These are phyloP conservation scores for Adineta ricciae DNA, from an alignment of 2,888 invertebrate species.

Conservation along the genomic window DNA sequence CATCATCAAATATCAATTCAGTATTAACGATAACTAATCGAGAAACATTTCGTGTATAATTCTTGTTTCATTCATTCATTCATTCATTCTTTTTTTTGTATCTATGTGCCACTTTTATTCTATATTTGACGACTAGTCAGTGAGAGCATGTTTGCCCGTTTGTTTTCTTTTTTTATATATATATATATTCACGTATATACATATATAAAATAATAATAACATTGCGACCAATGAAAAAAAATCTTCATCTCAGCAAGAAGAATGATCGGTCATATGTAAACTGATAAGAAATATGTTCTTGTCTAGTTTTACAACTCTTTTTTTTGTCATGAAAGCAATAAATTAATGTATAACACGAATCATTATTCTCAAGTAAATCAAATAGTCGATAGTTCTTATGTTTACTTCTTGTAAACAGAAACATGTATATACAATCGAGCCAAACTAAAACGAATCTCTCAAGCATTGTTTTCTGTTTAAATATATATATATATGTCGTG, in stretches of 20 bases:
- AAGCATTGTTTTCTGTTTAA: not conserved
- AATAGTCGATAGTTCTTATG: slow-evolving; percentile 13
- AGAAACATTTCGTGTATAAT: not conserved
- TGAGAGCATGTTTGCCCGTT: slow-evolving; percentile 15
- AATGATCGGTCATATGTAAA: slow-evolving; percentile 12
- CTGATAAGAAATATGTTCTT: slow-evolving; percentile 15
- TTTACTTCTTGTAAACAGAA: slow-evolving; percentile 7
- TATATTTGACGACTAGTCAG: slow-evolving; percentile 13
- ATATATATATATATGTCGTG: not conserved
- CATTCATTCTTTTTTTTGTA: not conserved
- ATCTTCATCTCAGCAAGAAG: not conserved
- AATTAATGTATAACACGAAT: not conserved
- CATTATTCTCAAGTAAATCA: slow-evolving; percentile 12
- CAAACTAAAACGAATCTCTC: not conserved
- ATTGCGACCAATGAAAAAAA: slow-evolving; percentile 4
- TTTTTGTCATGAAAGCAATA: slow-evolving; percentile 12
- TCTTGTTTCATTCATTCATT: not conserved
- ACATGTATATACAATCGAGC: not conserved
- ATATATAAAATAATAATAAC: not conserved
- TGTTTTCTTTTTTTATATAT: not conserved
- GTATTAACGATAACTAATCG: not conserved
- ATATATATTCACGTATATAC: not conserved
- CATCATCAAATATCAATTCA: not conserved
- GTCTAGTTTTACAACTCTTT: slow-evolving; percentile 9
- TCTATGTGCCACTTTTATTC: slow-evolving; percentile 10